Conservation (phyloP, 2,113 vertebrate genomes). For the Oophaga pumilio region DNA sequence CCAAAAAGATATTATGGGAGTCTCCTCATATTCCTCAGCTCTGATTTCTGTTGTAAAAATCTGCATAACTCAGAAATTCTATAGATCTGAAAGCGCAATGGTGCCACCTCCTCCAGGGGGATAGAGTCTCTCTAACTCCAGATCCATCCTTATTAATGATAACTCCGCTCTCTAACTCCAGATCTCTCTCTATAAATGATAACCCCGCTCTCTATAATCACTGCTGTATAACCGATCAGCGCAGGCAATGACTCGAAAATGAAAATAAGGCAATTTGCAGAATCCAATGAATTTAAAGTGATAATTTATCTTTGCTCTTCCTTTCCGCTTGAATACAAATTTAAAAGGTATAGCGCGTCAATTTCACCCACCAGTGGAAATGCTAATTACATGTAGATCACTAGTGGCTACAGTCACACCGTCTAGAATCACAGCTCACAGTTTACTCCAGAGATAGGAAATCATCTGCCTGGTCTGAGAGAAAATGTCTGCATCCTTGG, state of each 20-base stretch:
- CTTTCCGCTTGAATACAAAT: slow-evolving; percentile 1
- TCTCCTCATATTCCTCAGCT: not conserved
- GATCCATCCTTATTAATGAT: not conserved
- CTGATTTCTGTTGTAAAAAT: not conserved
- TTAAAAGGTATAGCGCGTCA: slow-evolving; percentile 25
- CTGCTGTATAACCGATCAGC: not conserved
- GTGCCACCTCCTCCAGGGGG: not conserved
- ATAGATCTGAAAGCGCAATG: not conserved
- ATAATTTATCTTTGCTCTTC: not conserved
- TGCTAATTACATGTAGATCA: slow-evolving; percentile 41
- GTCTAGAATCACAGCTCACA: not conserved
- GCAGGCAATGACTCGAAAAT: not conserved
- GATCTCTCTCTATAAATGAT: not conserved
- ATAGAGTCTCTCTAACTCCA: not conserved
- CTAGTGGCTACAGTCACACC: not conserved
- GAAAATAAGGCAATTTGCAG: not conserved
- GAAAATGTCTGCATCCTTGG: not conserved
- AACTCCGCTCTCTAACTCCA: not conserved
- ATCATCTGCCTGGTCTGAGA: not conserved
- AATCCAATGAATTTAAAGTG: slow-evolving; percentile 18
- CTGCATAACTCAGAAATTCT: not conserved
- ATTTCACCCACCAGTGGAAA: slow-evolving; percentile 55
- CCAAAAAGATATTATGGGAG: not conserved
- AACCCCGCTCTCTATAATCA: not conserved
- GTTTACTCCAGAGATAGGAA: not conserved